These are phyloP conservation scores for Thymallus thymallus DNA, from an alignment of 2,113 vertebrate species.

Conservation along the genomic window DNA sequence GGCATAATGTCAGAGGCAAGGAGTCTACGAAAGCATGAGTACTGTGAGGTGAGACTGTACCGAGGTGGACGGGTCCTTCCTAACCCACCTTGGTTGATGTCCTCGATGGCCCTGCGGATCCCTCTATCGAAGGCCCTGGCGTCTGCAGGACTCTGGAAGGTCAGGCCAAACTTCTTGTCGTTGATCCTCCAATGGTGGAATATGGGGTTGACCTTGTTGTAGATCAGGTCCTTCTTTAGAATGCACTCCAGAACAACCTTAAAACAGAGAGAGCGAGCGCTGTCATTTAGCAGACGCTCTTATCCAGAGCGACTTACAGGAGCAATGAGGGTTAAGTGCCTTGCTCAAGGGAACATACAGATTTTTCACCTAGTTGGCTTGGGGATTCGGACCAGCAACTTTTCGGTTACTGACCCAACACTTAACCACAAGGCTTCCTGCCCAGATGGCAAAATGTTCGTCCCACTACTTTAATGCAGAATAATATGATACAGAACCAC, in stretches of 20 bases:
- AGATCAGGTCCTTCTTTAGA: constrained; percentile 92
- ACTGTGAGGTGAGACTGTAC: no score
- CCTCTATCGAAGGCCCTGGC: constrained; percentile 97
- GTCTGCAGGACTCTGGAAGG: constrained; percentile 98
- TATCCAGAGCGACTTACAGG: no score
- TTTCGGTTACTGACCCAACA: no score
- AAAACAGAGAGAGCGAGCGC: not conserved
- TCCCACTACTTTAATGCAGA: not conserved
- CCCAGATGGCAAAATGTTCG: not conserved
- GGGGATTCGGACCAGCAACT: no score
- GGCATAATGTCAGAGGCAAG: constrained; percentile 3
- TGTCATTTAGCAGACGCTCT: no score
- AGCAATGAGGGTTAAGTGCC: no score
- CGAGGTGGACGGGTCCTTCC: not conserved
- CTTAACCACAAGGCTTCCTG: no score
- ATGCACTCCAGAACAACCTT: constrained; percentile 98
- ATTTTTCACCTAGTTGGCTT: no score
- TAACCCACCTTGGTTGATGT: constrained; percentile 88
- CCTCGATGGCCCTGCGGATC: constrained; percentile 93
- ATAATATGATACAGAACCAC: no score
- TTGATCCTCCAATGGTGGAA: constrained; percentile 99
- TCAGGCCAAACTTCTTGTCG: constrained; percentile 98
- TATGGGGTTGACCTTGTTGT: constrained; percentile 98
- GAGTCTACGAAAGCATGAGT: not conserved
- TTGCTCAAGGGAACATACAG: no score